Evolutionary conservation across 2,888 invertebrate genomes (phyloP).

Genomic region (Melitaea athalia): DNA sequence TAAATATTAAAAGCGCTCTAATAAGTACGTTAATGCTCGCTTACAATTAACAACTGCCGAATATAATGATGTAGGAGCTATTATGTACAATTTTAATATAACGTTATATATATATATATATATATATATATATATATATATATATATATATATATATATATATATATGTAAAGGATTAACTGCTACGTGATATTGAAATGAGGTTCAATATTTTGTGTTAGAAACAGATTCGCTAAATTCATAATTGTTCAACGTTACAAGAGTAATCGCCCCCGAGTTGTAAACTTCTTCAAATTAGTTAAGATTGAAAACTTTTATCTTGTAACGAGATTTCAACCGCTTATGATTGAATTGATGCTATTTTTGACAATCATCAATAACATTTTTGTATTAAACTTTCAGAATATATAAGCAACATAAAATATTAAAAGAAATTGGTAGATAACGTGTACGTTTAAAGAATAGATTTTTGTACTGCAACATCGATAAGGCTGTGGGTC

Average conservation of each 20-base stretch:
- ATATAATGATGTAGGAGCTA: not conserved
- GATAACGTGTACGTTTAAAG: conserved; percentile 17
- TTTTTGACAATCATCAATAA: not conserved
- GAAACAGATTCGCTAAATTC: conserved; percentile 6
- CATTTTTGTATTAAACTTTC: not conserved
- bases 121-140: too few relatives aligned
- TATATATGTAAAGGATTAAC: too few relatives aligned
- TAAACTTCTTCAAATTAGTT: conserved; percentile 8
- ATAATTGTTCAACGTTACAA: conserved; percentile 4
- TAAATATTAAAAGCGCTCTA: conserved; percentile 13
- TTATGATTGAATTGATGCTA: not conserved
- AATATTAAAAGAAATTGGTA: not conserved
- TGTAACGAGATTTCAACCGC: conserved; percentile 1
- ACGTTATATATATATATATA: not conserved
- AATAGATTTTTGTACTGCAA: conserved; percentile 14
- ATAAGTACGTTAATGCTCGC: conserved; percentile 13
- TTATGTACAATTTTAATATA: not conserved
- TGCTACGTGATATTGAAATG: not conserved
- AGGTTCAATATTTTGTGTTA: conserved; percentile 7
- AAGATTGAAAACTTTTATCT: conserved; percentile 12
- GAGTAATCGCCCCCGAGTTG: not conserved
- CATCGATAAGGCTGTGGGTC: conserved; percentile 21
- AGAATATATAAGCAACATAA: not conserved
- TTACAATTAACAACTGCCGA: conserved; percentile 19
- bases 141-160: too few relatives aligned